Conservation (phyloP, 2,797 vertebrate genomes). For the Leuciscus waleckii region DNA sequence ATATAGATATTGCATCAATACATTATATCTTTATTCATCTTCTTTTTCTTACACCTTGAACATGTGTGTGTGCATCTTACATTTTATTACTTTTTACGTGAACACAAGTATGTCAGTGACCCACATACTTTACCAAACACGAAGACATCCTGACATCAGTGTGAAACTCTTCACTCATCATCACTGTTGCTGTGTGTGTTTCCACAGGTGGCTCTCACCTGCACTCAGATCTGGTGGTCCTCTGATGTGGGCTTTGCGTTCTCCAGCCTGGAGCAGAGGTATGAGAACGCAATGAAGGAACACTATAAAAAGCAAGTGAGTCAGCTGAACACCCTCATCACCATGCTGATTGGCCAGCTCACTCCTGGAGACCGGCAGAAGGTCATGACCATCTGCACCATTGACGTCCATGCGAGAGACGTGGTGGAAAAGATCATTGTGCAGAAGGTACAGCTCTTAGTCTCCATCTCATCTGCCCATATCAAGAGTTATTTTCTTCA, state of each 20-base stretch:
- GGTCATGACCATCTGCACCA: conserved; percentile 97
- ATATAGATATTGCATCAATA: no score
- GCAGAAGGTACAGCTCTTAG: conserved; percentile 83
- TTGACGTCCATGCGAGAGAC: conserved; percentile 93
- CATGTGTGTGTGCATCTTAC: background rate
- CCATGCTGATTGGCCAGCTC: conserved; percentile 90
- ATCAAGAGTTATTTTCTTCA: background rate
- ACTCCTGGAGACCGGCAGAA: conserved; percentile 91
- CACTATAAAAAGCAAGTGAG: conserved; percentile 93
- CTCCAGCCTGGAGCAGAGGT: conserved; percentile 89
- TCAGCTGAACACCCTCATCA: conserved; percentile 90
- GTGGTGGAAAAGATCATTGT: conserved; percentile 92
- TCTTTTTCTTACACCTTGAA: background rate
- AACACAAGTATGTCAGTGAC: background rate
- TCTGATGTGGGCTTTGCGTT: conserved; percentile 91
- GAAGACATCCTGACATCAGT: background rate
- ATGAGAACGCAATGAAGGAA: conserved; percentile 91
- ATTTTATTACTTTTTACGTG: background rate
- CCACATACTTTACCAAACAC: background rate
- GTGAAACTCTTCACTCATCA: background rate
- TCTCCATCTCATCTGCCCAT: background rate
- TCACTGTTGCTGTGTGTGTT: background rate
- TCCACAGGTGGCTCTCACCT: conserved; percentile 88
- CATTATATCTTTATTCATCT: no score
- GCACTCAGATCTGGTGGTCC: conserved; percentile 97